Conservation (phyloP, 2,797 vertebrate genomes). For the Emydoidea blandingii region DNA sequence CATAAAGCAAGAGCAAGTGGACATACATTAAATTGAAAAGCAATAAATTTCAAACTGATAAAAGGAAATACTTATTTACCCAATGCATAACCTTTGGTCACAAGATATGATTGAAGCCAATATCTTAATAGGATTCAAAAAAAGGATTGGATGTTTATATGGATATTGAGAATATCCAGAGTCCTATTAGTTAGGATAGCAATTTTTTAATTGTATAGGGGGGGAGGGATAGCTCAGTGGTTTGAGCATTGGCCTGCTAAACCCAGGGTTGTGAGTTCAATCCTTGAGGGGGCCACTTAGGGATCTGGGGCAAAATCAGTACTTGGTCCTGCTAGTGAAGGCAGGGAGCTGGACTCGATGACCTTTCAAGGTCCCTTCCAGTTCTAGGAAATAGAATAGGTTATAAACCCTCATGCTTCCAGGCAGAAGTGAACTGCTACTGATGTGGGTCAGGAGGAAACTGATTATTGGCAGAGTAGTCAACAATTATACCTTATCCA, state of each 20-base stretch:
- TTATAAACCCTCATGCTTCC: neutral
- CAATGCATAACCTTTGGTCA: neutral
- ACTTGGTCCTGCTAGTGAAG: no score
- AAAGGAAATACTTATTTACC: neutral
- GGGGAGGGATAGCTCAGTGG: no score
- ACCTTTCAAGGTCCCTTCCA: no score
- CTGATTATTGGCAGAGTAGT: neutral
- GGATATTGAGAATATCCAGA: neutral
- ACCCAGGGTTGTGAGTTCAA: no score
- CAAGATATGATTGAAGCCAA: neutral
- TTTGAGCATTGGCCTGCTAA: no score
- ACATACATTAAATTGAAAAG: neutral
- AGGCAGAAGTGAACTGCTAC: rapidly evolving
- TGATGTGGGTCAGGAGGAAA: rapidly evolving
- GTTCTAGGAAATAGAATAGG: no score
- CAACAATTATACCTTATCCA: neutral
- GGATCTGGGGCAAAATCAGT: no score
- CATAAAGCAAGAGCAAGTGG: neutral
- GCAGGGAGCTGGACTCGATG: no score
- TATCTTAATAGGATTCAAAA: neutral
- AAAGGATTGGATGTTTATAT: neutral
- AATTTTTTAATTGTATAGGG: neutral
- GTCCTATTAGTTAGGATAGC: neutral
- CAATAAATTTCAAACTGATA: neutral
- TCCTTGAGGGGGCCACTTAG: no score